Base-by-base conservation (phyloP, 2,113 vertebrate species). In the Apodemus sylvaticus region DNA sequence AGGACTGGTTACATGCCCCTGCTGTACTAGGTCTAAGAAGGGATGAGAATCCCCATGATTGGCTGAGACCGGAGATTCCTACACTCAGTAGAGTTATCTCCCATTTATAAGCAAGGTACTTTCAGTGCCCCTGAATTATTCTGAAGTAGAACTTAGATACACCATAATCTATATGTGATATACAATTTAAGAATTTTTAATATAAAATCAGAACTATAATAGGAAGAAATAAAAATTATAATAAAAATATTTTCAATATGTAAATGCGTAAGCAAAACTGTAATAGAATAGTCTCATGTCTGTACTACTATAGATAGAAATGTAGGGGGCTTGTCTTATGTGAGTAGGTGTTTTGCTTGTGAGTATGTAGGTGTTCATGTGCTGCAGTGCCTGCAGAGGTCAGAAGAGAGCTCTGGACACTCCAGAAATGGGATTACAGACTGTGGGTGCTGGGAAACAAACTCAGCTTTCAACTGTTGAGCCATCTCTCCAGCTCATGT, bases 121-220 rank as follows among this genome's bases (percentile, higher is more conserved):
- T 93, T 78, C 42, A 83, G 19, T 73, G 20, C 26, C 68, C 70
- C 13, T 42, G 0, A 92, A 62, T 90, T 90, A 86, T 74, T 39
- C 79, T 79, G 58, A 82, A 13, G 53, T 82, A 6, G 79, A 26
- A 60, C 39, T 60, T 45, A 89, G 24, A 89, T 66, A 73, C 5
- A 81, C 53, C 34, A 58, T 77, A 53, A 66, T 24, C 66, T 93
- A 1, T 77, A 62, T 82, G 4, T 36, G 82, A 76, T 42, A n/a
- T 55, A 55, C 58, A 42, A 58, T 92, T 73, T 62, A 3, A 0
- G 51, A 70, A 92, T 86, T 68, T 68, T 55, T 87, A 53, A 70
- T 70, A 64, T 85, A 83, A 94, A 90, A 94, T 78, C 17, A 81
- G 93, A 93, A 81, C 31, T 94, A 24, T 91, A 94, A 96, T 90